Percentiles rank a stretch among this genome's conserved stretches.
Evolutionary conservation across 2,113 vertebrate species (phyloP).

Genomic region (Cochlearius cochlearius): DNA sequence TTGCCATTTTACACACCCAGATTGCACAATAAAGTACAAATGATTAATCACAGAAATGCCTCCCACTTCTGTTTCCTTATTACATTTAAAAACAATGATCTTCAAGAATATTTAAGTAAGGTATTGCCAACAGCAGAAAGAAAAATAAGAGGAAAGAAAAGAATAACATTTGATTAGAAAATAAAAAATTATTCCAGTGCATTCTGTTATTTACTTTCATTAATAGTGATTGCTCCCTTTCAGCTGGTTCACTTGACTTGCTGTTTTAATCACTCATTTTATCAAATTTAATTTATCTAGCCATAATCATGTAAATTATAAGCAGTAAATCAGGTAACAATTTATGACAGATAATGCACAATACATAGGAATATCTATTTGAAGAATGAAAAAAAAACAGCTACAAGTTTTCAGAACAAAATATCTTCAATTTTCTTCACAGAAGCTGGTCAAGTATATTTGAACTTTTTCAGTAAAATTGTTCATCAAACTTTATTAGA

Average conservation of each 20-base stretch:
- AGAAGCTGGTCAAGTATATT: not conserved
- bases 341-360: slow-evolving; percentile 24
- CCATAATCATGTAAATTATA: slow-evolving; percentile 43
- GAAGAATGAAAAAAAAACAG: not conserved
- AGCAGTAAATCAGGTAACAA: slow-evolving; percentile 53
- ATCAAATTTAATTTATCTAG: slow-evolving; percentile 53
- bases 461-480: not conserved
- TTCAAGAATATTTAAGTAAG: slow-evolving; percentile 33
- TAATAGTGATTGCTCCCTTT: slow-evolving; percentile 31
- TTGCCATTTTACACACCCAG: not conserved
- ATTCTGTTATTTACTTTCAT: slow-evolving; percentile 19
- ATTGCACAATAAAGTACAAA: not conserved
- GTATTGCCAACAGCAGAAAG: not conserved
- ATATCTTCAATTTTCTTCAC: not conserved
- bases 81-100: not conserved
- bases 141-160: not conserved
- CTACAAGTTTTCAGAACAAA: not conserved
- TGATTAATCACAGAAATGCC: not conserved
- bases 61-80: not conserved
- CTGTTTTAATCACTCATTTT: slow-evolving; percentile 35
- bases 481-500: not conserved
- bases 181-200: not conserved
- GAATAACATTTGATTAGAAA: slow-evolving; percentile 21
- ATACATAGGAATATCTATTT: not conserved
- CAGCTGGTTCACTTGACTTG: slow-evolving; percentile 20